Percentiles rank a stretch among this genome's conserved stretches.
These are phyloP conservation scores for Pachyrhynchus sulphureomaculatus DNA, from an alignment of 1,140 invertebrate genomes.

Conservation along the genomic window DNA sequence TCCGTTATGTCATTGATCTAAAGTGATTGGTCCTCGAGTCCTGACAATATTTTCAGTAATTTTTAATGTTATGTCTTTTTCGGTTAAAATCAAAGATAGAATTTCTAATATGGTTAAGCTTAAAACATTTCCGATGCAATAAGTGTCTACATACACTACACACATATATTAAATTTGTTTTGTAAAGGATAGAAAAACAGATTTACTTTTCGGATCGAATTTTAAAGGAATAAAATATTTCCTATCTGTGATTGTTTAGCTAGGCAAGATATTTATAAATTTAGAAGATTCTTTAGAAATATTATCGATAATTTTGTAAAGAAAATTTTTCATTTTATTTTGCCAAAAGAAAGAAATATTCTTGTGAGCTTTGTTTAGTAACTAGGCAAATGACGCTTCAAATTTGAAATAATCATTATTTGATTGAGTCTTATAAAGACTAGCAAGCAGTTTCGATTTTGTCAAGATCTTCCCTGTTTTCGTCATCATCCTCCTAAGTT, in stretches of 20 bases:
- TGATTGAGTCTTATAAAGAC: slow-evolving; percentile 12
- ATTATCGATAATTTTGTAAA: slow-evolving; percentile 14
- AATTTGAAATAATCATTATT: too few relatives aligned
- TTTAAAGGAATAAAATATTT: slow-evolving; percentile 17
- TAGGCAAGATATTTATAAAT: slow-evolving; percentile 10
- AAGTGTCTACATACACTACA: not conserved
- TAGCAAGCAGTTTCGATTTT: not conserved
- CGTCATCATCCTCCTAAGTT: too few relatives aligned
- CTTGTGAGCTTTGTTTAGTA: slow-evolving; percentile 18
- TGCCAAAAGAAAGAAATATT: slow-evolving; percentile 22
- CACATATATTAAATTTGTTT: not conserved
- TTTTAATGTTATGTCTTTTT: slow-evolving; percentile 11
- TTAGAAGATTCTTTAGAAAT: slow-evolving; percentile 20
- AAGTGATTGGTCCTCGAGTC: slow-evolving; percentile 10
- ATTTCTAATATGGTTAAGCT: slow-evolving; percentile 11
- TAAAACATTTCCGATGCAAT: slow-evolving; percentile 17
- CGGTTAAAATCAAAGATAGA: slow-evolving; percentile 9
- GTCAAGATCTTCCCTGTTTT: not conserved
- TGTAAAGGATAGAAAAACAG: too few relatives aligned
- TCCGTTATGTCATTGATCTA: slow-evolving; percentile 16
- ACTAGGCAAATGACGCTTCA: too few relatives aligned
- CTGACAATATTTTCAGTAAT: slow-evolving; percentile 16
- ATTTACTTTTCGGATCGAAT: slow-evolving; percentile 10
- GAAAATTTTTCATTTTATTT: slow-evolving; percentile 20
- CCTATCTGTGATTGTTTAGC: slow-evolving; percentile 11